phyloP scores from a whole-genome alignment of 1,140 invertebrate species.

The Papilio xuthus region DNA sequence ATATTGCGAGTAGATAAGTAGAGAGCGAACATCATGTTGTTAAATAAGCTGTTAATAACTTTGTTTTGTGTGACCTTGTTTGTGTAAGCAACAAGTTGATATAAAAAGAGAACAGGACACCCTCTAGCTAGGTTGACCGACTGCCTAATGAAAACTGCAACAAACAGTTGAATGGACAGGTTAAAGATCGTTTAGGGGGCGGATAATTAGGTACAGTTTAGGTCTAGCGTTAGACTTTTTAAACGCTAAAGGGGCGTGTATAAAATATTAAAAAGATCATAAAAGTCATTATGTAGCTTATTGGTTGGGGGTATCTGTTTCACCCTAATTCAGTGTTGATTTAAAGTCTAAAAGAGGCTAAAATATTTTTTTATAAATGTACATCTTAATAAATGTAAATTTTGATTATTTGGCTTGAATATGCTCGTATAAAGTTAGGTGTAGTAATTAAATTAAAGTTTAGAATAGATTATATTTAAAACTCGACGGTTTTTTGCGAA shows the following conservation, averaged over 20 bases:
- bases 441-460: not conserved
- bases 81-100: not conserved
- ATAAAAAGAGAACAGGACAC: not conserved
- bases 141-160: constrained; percentile 13
- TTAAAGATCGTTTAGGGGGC: not conserved
- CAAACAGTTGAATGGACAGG: not conserved
- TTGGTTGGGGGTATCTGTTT: not conserved
- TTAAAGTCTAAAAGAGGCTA: not conserved
- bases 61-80: not conserved
- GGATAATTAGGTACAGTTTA: not conserved
- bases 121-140: constrained; percentile 5
- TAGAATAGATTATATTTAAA: constrained; percentile 6
- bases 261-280: not conserved
- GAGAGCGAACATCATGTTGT: no score
- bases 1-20: no score
- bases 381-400: not conserved
- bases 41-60: not conserved
- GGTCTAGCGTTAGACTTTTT: not conserved
- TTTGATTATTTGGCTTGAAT: not conserved
- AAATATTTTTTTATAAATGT: no score
- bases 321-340: not conserved
- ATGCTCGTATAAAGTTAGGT: not conserved
- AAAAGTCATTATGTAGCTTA: no score
- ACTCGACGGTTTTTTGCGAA: not conserved
- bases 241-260: not conserved